Percentiles rank a stretch among this genome's conserved stretches.
Evolutionary conservation across 2,113 vertebrate genomes (phyloP).

Genomic region (Chamaetylas fuelleborni): DNA sequence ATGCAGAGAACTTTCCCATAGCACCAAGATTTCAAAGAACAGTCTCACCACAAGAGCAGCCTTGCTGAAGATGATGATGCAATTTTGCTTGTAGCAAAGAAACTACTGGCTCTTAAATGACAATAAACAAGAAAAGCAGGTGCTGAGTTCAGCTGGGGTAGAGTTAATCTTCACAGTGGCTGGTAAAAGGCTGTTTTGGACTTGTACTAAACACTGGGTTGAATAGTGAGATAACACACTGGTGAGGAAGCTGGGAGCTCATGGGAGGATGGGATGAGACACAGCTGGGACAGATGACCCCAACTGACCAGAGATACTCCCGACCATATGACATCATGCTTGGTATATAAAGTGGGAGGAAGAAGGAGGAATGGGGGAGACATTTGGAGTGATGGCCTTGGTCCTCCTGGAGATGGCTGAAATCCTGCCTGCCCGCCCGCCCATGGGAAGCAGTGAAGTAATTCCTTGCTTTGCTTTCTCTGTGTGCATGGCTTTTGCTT

Average conservation of each 20-base stretch:
- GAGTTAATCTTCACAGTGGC: neutral
- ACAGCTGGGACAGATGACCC: neutral
- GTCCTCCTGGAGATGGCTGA: neutral
- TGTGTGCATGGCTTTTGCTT: neutral
- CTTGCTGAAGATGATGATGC: neutral
- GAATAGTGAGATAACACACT: neutral
- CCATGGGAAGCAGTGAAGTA: neutral
- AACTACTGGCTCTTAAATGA: neutral
- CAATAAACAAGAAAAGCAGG: neutral
- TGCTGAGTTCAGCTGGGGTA: neutral
- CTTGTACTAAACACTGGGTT: neutral
- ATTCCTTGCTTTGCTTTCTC: neutral
- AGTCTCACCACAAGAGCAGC: neutral
- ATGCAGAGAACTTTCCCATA: neutral
- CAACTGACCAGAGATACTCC: neutral
- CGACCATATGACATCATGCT: neutral
- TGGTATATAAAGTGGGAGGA: neutral
- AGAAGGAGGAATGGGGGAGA: neutral
- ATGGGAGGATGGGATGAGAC: neutral
- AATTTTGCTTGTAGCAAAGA: neutral
- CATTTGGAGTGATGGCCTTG: neutral
- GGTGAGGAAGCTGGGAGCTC: neutral
- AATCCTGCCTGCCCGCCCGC: no score
- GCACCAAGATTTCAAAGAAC: neutral
- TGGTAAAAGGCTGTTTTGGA: neutral